phyloP scores from a whole-genome alignment of 2,113 vertebrate genomes.

The Pantherophis guttatus region DNA sequence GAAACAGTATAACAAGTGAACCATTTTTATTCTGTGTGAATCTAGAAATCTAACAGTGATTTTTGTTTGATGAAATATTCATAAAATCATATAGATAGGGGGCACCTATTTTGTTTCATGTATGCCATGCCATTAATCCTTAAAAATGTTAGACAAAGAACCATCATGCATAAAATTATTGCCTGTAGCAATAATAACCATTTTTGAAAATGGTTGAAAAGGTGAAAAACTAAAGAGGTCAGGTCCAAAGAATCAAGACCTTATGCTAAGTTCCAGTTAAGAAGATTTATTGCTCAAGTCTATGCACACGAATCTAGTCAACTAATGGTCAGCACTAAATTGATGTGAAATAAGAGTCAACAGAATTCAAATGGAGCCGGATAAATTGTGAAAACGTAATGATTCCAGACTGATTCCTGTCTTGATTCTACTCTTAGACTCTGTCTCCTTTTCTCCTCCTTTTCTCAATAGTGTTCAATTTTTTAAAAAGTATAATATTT shows the following conservation, averaged over 20 bases:
- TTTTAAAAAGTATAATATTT: not conserved
- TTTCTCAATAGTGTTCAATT: not conserved
- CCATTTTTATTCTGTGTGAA: not conserved
- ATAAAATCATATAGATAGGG: not conserved
- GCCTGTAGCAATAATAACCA: too few species aligned
- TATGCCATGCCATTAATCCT: not conserved
- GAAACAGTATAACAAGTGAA: not conserved
- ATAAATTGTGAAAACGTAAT: too few species aligned
- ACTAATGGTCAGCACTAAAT: too few species aligned
- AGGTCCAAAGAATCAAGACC: too few species aligned
- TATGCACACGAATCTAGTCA: too few species aligned
- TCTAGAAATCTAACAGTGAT: not conserved
- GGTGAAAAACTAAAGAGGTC: not conserved
- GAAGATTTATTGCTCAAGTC: too few species aligned
- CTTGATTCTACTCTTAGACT: too few species aligned
- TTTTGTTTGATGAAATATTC: not conserved
- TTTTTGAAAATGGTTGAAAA: not conserved
- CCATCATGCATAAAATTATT: not conserved
- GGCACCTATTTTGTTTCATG: not conserved
- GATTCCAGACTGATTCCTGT: too few species aligned
- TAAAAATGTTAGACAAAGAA: not conserved
- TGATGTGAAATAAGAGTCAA: too few species aligned
- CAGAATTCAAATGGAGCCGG: too few species aligned
- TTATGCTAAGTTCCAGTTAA: too few species aligned
- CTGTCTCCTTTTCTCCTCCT: not conserved